Evolutionary conservation across 2,113 vertebrate species (phyloP).

Genomic region (Neogobius melanostomus): DNA sequence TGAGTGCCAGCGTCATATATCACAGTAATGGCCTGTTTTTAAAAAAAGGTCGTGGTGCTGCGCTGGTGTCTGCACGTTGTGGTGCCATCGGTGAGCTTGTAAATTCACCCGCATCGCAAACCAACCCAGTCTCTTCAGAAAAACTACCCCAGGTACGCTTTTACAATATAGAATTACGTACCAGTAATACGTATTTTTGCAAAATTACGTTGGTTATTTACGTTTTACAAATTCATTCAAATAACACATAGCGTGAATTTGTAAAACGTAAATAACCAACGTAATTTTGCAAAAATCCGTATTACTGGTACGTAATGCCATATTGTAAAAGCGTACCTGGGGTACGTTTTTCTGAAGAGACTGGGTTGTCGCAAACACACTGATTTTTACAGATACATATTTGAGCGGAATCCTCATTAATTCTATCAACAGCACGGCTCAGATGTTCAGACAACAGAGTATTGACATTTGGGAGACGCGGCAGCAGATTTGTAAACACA

Average conservation of each 20-base stretch:
- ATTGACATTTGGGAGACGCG: conserved; percentile 3
- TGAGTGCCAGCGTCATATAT: conserved; percentile 37
- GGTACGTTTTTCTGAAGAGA: too few relatives aligned
- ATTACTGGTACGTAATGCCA: too few relatives aligned
- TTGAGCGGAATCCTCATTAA: conserved; percentile 5
- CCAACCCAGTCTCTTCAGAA: too few relatives aligned
- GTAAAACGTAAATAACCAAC: too few relatives aligned
- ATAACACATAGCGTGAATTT: too few relatives aligned
- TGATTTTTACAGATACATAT: neutral
- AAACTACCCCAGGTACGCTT: too few relatives aligned
- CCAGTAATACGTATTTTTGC: too few relatives aligned
- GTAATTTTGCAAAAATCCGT: too few relatives aligned
- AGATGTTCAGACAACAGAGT: conserved; percentile 3
- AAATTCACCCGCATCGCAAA: neutral
- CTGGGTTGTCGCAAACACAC: conserved; percentile 1
- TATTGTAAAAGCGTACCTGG: too few relatives aligned
- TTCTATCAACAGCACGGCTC: neutral
- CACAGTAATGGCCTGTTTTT: conserved; percentile 48
- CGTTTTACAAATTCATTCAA: too few relatives aligned
- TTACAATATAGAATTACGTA: too few relatives aligned
- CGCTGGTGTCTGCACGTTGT: neutral
- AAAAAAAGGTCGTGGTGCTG: conserved; percentile 21
- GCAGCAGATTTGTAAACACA: conserved; percentile 1
- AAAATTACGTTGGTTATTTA: too few relatives aligned
- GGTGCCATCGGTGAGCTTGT: neutral